These are phyloP conservation scores for Chouioia cunea DNA, from an alignment of 2,888 invertebrate genomes.

Conservation along the genomic window DNA sequence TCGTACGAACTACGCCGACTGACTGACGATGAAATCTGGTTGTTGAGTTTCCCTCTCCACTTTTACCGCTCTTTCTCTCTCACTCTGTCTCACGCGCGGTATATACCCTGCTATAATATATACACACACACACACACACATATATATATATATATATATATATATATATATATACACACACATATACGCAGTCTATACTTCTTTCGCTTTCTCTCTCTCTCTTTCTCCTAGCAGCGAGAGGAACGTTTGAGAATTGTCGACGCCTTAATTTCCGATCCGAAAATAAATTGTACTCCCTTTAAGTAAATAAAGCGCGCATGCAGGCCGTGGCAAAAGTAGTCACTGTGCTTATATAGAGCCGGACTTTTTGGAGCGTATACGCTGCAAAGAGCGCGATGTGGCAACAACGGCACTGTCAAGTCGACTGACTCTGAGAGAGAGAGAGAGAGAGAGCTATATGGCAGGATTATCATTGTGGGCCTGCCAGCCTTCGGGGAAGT, in stretches of 20 bases:
- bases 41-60: constrained; percentile 29
- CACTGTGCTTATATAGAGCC: too few relatives aligned
- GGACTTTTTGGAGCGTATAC: too few relatives aligned
- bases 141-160: background rate
- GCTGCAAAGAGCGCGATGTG: constrained; percentile 29
- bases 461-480: too few relatives aligned
- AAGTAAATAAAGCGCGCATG: constrained; percentile 32
- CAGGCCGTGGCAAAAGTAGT: too few relatives aligned
- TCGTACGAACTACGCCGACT: too few relatives aligned
- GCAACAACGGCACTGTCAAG: constrained; percentile 21
- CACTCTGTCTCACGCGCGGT: constrained; percentile 26
- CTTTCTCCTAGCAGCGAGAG: constrained; percentile 8
- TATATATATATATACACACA: background rate
- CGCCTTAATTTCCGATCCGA: too few relatives aligned
- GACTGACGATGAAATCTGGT: too few relatives aligned
- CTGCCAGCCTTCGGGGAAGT: too few relatives aligned
- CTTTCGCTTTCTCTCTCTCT: constrained; percentile 10
- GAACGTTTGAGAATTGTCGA: background rate
- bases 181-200: constrained; percentile 6
- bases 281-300: constrained; percentile 10
- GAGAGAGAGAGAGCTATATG: too few relatives aligned
- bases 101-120: too few relatives aligned
- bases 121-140: background rate
- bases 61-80: constrained; percentile 16
- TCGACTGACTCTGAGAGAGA: too few relatives aligned